A percentile compares a stretch with the other conserved stretches of the same genome.
phyloP scores from a whole-genome alignment of 2,888 invertebrate species.

The Tetropium fuscum region DNA sequence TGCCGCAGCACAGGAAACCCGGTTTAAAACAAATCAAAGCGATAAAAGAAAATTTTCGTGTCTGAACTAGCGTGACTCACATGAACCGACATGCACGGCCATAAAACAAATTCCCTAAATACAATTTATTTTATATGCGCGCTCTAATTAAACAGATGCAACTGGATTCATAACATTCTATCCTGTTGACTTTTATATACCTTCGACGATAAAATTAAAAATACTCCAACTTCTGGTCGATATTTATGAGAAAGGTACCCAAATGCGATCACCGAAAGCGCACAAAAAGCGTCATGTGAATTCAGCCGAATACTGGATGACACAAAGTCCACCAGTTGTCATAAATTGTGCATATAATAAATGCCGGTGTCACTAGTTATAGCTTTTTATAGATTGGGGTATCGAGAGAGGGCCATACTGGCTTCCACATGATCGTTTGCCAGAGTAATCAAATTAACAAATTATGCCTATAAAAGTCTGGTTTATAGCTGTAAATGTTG shows the following conservation, averaged over 20 bases:
- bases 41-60: not conserved
- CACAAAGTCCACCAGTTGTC: slow-evolving; percentile 46
- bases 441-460: slow-evolving; percentile 40
- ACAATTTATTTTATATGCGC: slow-evolving; percentile 41
- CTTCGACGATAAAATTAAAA: slow-evolving; percentile 55
- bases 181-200: slow-evolving; percentile 57
- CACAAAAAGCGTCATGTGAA: slow-evolving; percentile 49
- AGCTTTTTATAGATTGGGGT: slow-evolving; percentile 43
- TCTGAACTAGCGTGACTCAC: slow-evolving; percentile 22
- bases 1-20: slow-evolving; percentile 4
- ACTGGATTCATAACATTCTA: slow-evolving; percentile 53
- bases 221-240: slow-evolving; percentile 53
- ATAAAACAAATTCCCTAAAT: slow-evolving; percentile 32
- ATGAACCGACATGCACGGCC: slow-evolving; percentile 26
- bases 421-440: slow-evolving; percentile 37
- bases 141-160: slow-evolving; percentile 46
- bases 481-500: slow-evolving; percentile 5
- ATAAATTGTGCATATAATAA: slow-evolving; percentile 52
- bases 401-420: slow-evolving; percentile 36
- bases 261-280: slow-evolving; percentile 53
- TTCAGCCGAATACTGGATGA: slow-evolving; percentile 49
- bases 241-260: slow-evolving; percentile 60
- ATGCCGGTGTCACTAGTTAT: slow-evolving; percentile 44
- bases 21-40: slow-evolving; percentile 9
- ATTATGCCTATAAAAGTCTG: slow-evolving; percentile 12